Percentiles rank a stretch among this genome's conserved stretches.
These are phyloP conservation scores for Cordilura impudica DNA, from an alignment of 2,888 invertebrate species.

Conservation along the genomic window DNA sequence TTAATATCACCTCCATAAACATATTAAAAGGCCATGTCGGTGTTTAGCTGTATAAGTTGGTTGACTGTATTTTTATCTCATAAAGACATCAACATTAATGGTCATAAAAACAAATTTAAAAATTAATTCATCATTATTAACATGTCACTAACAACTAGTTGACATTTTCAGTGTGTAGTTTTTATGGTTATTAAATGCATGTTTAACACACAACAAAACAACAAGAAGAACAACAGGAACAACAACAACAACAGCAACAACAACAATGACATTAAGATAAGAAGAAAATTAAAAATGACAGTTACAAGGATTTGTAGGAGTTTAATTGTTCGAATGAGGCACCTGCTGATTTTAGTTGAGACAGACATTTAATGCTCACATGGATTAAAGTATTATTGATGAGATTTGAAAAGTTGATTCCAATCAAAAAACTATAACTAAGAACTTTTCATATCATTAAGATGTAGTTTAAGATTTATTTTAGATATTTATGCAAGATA, in stretches of 20 bases:
- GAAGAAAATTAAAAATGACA: slow-evolving; percentile 58
- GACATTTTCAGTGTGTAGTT: slow-evolving; percentile 67
- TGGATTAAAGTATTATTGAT: slow-evolving; percentile 48
- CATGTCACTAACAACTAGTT: slow-evolving; percentile 73
- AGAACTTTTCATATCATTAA: no score
- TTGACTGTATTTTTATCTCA: slow-evolving; percentile 37
- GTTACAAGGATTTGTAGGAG: slow-evolving; percentile 56
- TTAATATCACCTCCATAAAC: slow-evolving; percentile 53
- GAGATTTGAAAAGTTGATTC: slow-evolving; percentile 31
- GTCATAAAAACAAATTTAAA: slow-evolving; percentile 67
- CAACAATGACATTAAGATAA: not conserved
- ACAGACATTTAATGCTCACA: not conserved
- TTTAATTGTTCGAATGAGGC: slow-evolving; percentile 13
- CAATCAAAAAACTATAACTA: not conserved
- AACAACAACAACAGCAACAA: slow-evolving; percentile 18
- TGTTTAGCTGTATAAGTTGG: not conserved
- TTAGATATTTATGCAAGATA: no score
- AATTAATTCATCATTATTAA: slow-evolving; percentile 77
- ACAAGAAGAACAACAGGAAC: slow-evolving; percentile 17
- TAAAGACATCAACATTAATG: slow-evolving; percentile 56
- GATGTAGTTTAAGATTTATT: no score
- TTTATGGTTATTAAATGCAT: slow-evolving; percentile 60
- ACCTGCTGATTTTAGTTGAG: slow-evolving; percentile 46
- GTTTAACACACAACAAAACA: slow-evolving; percentile 51
- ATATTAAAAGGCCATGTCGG: not conserved